A percentile compares a stretch with the other conserved stretches of the same genome.
phyloP scores from a whole-genome alignment of 2,888 invertebrate genomes.

The Malacosoma neustria region DNA sequence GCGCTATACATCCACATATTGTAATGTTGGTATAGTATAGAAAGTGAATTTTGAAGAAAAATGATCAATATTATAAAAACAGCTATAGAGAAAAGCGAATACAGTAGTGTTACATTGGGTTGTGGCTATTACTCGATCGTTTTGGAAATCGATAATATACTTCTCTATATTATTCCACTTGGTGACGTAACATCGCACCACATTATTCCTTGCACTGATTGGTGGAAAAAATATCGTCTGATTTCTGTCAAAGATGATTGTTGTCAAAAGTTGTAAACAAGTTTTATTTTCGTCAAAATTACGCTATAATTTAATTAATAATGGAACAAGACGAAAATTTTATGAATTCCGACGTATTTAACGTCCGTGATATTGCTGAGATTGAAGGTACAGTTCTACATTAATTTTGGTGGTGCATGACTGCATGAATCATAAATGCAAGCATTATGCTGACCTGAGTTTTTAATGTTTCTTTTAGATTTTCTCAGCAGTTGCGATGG shows the following conservation, averaged over 20 bases:
- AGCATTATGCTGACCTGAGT: too few species aligned
- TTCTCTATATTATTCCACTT: too few species aligned
- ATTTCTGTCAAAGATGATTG: slow-evolving; percentile 41
- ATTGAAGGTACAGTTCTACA: slow-evolving; percentile 74
- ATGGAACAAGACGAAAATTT: slow-evolving; percentile 59
- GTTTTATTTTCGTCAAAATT: slow-evolving; percentile 11
- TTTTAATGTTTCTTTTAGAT: slow-evolving; percentile 58
- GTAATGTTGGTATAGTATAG: too few species aligned
- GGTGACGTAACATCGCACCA: slow-evolving; percentile 77
- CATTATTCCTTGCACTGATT: slow-evolving; percentile 66
- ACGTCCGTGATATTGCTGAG: slow-evolving; percentile 79
- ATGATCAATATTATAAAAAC: too few species aligned
- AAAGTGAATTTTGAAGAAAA: too few species aligned
- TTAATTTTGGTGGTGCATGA: too few species aligned
- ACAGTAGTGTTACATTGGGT: too few species aligned
- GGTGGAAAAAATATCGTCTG: slow-evolving; percentile 48
- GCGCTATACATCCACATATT: too few species aligned
- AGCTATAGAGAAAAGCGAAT: too few species aligned
- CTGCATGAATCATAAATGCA: too few species aligned
- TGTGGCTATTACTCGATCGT: too few species aligned
- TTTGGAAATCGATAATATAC: too few species aligned
- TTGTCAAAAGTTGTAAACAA: slow-evolving; percentile 54
- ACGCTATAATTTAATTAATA: slow-evolving; percentile 7
- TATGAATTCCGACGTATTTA: slow-evolving; percentile 74
- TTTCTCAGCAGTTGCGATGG: slow-evolving; percentile 79